Evolutionary conservation across 2,888 invertebrate genomes (phyloP).

Genomic region (Microdon myrmicae): DNA sequence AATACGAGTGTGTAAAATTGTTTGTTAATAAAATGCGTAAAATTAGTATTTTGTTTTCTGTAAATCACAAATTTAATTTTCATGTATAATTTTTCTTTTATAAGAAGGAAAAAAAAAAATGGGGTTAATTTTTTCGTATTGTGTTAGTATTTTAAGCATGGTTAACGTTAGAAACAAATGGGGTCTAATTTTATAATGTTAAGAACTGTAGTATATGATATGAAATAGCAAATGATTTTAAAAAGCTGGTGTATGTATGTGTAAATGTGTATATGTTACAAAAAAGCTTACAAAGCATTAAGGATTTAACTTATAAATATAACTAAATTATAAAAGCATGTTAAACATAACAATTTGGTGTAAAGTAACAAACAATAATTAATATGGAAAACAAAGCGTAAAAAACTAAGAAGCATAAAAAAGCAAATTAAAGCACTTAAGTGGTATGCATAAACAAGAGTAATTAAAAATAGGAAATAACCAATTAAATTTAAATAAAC

Average conservation of each 20-base stretch:
- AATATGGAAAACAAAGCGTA: not conserved
- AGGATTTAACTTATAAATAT: not conserved
- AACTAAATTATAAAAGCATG: not conserved
- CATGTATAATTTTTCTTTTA: constrained; percentile 10
- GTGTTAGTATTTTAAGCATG: constrained; percentile 34
- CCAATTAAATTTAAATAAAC: no score
- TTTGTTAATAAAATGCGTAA: constrained; percentile 5
- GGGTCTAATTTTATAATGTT: constrained; percentile 25
- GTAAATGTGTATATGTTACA: constrained; percentile 25
- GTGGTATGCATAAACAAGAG: no score
- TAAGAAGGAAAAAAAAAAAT: constrained; percentile 44
- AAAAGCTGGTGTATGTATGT: constrained; percentile 39
- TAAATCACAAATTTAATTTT: constrained; percentile 12
- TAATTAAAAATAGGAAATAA: no score
- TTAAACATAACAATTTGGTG: constrained; percentile 1
- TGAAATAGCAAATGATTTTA: constrained; percentile 17
- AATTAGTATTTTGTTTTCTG: not conserved
- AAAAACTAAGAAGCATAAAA: constrained; percentile 26
- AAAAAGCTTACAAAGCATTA: constrained; percentile 43
- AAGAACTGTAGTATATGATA: constrained; percentile 36
- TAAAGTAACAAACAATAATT: not conserved
- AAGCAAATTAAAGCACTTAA: no score
- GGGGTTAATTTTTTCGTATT: constrained; percentile 32
- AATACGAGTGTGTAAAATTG: constrained; percentile 27
- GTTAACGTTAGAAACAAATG: constrained; percentile 38